Percentiles rank a stretch among this genome's conserved stretches.
Evolutionary conservation across 1,140 invertebrate genomes (phyloP).

Genomic region (Hylaeus anthracinus): DNA sequence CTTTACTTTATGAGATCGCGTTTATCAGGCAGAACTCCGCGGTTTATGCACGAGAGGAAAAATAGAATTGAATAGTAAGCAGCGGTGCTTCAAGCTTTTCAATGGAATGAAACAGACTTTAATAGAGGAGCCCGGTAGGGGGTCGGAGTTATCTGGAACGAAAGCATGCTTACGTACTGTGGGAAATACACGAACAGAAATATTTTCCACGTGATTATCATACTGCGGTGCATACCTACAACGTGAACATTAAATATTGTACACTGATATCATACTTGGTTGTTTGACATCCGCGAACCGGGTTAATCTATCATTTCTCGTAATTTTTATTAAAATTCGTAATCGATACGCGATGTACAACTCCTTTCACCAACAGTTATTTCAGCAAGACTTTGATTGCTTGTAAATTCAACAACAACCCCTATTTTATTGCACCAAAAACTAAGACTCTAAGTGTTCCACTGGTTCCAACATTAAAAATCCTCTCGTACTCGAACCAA

Average conservation of each 20-base stretch:
- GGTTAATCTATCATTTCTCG: no score
- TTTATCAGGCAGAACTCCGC: conserved; percentile 15
- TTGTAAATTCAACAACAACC: no score
- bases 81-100: conserved; percentile 14
- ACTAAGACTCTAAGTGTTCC: no score
- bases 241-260: background rate
- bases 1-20: conserved; percentile 24
- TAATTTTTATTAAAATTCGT: no score
- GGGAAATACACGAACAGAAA: background rate
- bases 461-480: no score
- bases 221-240: background rate
- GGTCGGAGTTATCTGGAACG: background rate
- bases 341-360: no score
- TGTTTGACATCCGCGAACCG: no score
- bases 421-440: no score
- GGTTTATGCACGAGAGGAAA: conserved; percentile 15
- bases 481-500: no score
- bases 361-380: no score
- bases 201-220: background rate
- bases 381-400: no score
- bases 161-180: background rate
- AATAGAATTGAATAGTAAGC: conserved; percentile 20
- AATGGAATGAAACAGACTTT: conserved; percentile 19
- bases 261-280: no score
- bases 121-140: background rate